Conservation (phyloP, 2,888 invertebrate genomes). For the Cantharis rustica region DNA sequence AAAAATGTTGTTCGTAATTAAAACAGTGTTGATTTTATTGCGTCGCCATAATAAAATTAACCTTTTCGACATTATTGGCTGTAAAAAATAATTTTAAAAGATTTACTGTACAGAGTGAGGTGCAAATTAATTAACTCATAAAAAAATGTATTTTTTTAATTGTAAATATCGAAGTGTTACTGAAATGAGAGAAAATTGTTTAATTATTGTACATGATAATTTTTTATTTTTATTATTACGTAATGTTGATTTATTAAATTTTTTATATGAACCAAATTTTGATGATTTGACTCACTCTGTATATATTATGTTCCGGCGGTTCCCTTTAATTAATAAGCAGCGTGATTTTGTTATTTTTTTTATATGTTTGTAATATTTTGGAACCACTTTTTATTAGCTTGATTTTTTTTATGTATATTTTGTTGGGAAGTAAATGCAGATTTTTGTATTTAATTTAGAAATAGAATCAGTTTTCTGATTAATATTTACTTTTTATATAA, state of each 20-base stretch:
- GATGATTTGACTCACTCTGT: background rate
- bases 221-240: background rate
- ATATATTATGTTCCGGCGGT: background rate
- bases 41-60: background rate
- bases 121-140: background rate
- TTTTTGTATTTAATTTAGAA: constrained; percentile 4
- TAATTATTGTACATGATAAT: background rate
- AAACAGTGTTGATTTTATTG: background rate
- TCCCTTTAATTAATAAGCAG: background rate
- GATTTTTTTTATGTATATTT: background rate
- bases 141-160: background rate
- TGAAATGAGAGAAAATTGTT: background rate
- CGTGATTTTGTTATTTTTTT: background rate
- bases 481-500: constrained; percentile 4
- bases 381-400: background rate
- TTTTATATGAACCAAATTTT: background rate
- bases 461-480: constrained; percentile 3
- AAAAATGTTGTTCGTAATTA: background rate
- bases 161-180: background rate
- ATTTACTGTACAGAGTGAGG: background rate
- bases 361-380: background rate
- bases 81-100: background rate
- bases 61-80: background rate
- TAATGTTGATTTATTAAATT: background rate
- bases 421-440: background rate